Percentiles rank a stretch among this genome's conserved stretches.
phyloP scores from a whole-genome alignment of 2,888 invertebrate genomes.

The Steinernema carpocapsae region DNA sequence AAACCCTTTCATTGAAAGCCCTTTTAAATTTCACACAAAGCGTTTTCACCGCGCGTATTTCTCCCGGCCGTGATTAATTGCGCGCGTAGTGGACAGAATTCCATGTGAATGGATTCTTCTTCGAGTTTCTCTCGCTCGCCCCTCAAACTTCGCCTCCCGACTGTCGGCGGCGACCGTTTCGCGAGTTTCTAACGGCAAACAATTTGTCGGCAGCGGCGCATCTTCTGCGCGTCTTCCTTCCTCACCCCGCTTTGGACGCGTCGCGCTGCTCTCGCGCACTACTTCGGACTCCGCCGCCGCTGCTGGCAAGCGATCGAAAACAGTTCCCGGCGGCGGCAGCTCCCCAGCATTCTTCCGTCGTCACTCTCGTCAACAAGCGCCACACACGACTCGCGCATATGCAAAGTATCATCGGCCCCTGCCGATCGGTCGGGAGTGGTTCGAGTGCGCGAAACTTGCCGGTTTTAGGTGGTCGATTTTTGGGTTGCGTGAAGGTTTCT shows the following conservation, averaged over 20 bases:
- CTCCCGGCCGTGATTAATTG: conserved; percentile 5
- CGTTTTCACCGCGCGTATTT: conserved; percentile 18
- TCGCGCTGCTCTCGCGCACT: conserved; percentile 14
- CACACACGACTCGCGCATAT: conserved; percentile 8
- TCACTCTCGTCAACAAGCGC: conserved; percentile 23
- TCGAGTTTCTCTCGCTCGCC: too few species aligned
- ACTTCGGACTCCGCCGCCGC: background rate
- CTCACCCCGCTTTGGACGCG: background rate
- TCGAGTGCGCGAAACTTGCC: conserved; percentile 13
- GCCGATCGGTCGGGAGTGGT: conserved; percentile 17
- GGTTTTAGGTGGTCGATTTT: background rate
- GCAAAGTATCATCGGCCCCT: conserved; percentile 14
- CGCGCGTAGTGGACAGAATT: conserved; percentile 11
- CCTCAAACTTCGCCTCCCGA: background rate
- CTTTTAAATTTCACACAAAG: too few species aligned
- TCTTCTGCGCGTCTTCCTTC: background rate
- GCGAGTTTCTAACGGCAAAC: background rate
- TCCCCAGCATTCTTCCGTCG: background rate
- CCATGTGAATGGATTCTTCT: background rate
- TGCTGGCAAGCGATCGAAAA: conserved; percentile 20
- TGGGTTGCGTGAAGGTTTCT: too few species aligned
- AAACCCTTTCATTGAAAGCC: too few species aligned
- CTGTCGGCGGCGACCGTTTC: background rate
- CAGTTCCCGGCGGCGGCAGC: conserved; percentile 18
- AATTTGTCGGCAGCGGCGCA: conserved; percentile 29